Percentiles rank a stretch among this genome's conserved stretches.
Conservation (phyloP, 2,113 vertebrate species). For the Glareola pratincola region DNA sequence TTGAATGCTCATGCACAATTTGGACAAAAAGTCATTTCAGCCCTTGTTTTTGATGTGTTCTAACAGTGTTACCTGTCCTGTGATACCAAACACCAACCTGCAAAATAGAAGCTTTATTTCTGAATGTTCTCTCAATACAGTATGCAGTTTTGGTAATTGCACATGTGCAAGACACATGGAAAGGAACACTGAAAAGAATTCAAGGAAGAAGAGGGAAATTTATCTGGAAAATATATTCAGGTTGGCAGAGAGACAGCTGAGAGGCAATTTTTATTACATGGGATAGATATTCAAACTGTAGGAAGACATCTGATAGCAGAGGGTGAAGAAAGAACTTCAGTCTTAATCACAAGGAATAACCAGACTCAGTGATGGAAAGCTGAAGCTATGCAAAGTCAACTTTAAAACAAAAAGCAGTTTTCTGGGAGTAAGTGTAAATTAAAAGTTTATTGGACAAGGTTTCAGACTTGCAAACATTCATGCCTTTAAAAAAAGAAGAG, state of each 20-base stretch:
- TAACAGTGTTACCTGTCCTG: not conserved
- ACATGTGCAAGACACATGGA: not conserved
- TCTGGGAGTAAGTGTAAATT: not conserved
- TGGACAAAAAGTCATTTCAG: not conserved
- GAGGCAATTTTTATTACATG: not conserved
- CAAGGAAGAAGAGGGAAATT: not conserved
- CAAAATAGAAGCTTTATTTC: not conserved
- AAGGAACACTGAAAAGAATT: not conserved
- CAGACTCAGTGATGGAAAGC: not conserved
- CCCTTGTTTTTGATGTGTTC: not conserved
- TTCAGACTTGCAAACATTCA: not conserved
- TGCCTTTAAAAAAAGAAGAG: not conserved
- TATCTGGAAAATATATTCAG: not conserved
- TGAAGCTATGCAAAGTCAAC: not conserved
- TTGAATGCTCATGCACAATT: not conserved
- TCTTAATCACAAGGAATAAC: not conserved
- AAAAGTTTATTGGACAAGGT: not conserved
- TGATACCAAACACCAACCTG: not conserved
- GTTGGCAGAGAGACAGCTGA: not conserved
- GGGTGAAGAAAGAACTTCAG: not conserved
- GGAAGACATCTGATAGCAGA: not conserved
- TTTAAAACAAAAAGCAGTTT: not conserved
- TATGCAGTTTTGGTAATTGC: not conserved
- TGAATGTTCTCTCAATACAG: not conserved
- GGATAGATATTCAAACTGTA: not conserved